Evolutionary conservation across 2,888 invertebrate species (phyloP).

Genomic region (Drosophila formosana): DNA sequence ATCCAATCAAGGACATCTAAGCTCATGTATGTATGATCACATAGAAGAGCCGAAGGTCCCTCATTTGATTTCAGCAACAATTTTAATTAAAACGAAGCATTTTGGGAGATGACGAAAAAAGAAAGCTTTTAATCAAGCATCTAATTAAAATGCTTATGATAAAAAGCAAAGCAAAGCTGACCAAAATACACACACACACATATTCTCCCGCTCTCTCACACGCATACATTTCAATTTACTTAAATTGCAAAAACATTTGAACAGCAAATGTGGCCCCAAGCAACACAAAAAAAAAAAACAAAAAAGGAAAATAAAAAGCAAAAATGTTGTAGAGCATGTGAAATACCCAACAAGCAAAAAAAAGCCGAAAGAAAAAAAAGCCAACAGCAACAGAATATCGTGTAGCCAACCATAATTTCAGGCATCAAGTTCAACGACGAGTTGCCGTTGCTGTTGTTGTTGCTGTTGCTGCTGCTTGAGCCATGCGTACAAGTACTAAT

Average conservation of each 20-base stretch:
- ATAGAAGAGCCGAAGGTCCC: not conserved
- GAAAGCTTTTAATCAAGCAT: slow-evolving; percentile 35
- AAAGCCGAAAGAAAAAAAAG: slow-evolving; percentile 6
- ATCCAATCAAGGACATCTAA: slow-evolving; percentile 8
- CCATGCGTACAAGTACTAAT: slow-evolving; percentile 45
- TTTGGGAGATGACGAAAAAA: slow-evolving; percentile 31
- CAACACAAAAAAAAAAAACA: slow-evolving; percentile 6
- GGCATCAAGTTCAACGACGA: slow-evolving; percentile 14
- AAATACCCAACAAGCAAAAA: slow-evolving; percentile 10
- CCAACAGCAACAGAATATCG: slow-evolving; percentile 32
- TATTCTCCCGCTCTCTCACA: slow-evolving; percentile 13
- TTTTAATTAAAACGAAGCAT: slow-evolving; percentile 68
- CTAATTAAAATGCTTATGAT: slow-evolving; percentile 71
- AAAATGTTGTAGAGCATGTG: slow-evolving; percentile 42
- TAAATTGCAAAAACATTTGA: slow-evolving; percentile 52
- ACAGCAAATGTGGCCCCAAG: slow-evolving; percentile 45
- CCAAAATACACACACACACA: slow-evolving; percentile 29
- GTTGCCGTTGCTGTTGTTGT: slow-evolving; percentile 9
- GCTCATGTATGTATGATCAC: not conserved
- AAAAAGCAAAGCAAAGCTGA: slow-evolving; percentile 31
- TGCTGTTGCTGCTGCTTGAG: not conserved
- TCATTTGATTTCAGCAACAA: slow-evolving; percentile 31
- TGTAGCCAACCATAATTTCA: slow-evolving; percentile 51
- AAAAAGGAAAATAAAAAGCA: slow-evolving; percentile 18
- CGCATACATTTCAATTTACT: slow-evolving; percentile 59